phyloP scores from a whole-genome alignment of 2,113 vertebrate species.

The Sinocyclocheilus anophthalmus region DNA sequence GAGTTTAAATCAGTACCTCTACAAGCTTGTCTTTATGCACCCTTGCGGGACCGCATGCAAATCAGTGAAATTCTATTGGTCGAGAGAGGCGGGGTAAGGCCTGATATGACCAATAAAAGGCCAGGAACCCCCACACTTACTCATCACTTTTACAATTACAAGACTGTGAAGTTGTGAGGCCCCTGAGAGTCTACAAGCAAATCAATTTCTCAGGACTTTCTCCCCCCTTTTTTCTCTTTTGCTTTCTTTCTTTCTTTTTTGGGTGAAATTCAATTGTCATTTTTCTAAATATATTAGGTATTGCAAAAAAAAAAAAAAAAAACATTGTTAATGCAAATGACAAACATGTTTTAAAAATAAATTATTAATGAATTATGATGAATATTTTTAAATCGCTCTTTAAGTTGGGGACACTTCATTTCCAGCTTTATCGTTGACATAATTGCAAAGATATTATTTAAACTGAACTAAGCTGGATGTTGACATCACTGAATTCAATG shows the following conservation, averaged over 20 bases:
- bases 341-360: not conserved
- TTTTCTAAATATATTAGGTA: too few species aligned
- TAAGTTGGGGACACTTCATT: too few species aligned
- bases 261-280: not conserved
- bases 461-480: too few species aligned
- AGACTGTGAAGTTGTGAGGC: not conserved
- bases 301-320: too few species aligned
- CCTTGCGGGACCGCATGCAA: conserved; percentile 65
- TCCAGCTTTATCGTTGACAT: too few species aligned
- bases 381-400: not conserved
- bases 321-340: not conserved
- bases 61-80: conserved; percentile 71
- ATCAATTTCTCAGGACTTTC: not conserved
- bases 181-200: conserved; percentile 15
- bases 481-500: too few species aligned
- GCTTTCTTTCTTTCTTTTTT: too few species aligned
- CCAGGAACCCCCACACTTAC: conserved; percentile 10
- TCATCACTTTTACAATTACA: conserved; percentile 28
- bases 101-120: conserved; percentile 50
- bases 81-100: conserved; percentile 57
- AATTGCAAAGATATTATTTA: too few species aligned
- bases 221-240: not conserved
- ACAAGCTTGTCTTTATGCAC: conserved; percentile 70
- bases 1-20: conserved; percentile 65
- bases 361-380: not conserved